Base-by-base conservation (phyloP, 2,888 invertebrate species). In the Rhagonycha lutea region DNA sequence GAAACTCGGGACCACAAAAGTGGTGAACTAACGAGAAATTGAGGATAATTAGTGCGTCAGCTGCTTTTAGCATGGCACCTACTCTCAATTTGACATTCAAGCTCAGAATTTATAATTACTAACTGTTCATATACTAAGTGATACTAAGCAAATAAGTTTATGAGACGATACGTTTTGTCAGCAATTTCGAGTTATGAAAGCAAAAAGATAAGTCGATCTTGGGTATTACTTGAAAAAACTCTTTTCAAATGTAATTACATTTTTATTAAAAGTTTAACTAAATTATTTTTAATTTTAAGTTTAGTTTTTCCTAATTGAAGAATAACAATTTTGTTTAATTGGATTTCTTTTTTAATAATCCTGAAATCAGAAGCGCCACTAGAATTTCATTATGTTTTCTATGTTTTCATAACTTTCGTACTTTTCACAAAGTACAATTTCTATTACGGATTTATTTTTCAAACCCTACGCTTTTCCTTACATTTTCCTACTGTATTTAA, bases 41-140 rank as follows among this genome's bases (percentile, higher is more conserved):
- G 73, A 73, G 68, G 69, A 73, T 73, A 73, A 73, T 73, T 73
- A 73, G 69, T 63, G 65, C 69, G 73, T 73, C 73, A 73, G 73
- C 73, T 73, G 73, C 61, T 73, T 63, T 61, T 73, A 73, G 68
- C 73, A 62, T 73, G 61, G 63, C 69, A 69, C 60, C 72, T 72
- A 68, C 72, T 72, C 68, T 68, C 61, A 67, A 72, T 68, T 72
- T 72, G 71, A 72, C 71, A 32, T 65, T 65, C 65, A 72, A 65
- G 71, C 65, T 72, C 47, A 72, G 71, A 72, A 72, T 72, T 72
- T 72, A 60, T 72, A 72, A 72, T 72, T 72, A 72, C 65, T 68
- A 72, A 68, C 68, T 61, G 68, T 32, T 72, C 68, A 71, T 71
- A 47, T 47, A 47, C 47, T 47, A 47, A 47, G 47, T n/a, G 47